Evolutionary conservation across 2,113 vertebrate species (phyloP).

Genomic region (Tragelaphus buxtoni): DNA sequence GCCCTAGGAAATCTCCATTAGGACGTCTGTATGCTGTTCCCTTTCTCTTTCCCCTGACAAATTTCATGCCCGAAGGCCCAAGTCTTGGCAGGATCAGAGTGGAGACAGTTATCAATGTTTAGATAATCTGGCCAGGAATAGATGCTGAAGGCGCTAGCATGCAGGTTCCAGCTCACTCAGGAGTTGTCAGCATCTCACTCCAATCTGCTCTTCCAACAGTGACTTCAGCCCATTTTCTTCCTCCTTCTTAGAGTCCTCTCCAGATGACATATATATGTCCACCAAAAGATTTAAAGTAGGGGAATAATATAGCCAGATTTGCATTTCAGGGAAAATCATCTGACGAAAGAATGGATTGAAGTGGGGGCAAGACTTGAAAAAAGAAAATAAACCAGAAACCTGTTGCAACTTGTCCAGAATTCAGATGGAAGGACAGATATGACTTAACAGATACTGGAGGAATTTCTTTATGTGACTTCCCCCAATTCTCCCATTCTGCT

Average conservation of each 20-base stretch:
- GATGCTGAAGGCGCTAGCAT: neutral
- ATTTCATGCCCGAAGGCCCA: neutral
- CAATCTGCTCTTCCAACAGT: neutral
- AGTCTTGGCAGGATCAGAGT: neutral
- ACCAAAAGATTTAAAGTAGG: neutral
- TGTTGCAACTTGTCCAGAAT: neutral
- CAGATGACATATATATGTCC: neutral
- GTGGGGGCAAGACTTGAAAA: neutral
- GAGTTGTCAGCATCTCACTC: neutral
- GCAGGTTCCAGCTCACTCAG: neutral
- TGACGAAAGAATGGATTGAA: neutral
- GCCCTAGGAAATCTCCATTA: neutral
- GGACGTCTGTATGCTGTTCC: neutral
- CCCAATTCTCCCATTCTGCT: neutral
- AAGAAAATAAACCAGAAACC: neutral
- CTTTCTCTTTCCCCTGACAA: neutral
- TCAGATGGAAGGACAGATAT: neutral
- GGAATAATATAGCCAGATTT: neutral
- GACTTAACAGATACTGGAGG: neutral
- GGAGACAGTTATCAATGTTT: neutral
- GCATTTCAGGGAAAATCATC: neutral
- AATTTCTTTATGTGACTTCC: neutral
- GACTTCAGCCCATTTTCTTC: neutral
- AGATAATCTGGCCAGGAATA: neutral
- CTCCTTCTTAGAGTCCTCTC: neutral